Evolutionary conservation across 2,888 invertebrate genomes (phyloP), one percentile per base, ranked within the genome.

Genomic region (Plutella xylostella): DNA sequence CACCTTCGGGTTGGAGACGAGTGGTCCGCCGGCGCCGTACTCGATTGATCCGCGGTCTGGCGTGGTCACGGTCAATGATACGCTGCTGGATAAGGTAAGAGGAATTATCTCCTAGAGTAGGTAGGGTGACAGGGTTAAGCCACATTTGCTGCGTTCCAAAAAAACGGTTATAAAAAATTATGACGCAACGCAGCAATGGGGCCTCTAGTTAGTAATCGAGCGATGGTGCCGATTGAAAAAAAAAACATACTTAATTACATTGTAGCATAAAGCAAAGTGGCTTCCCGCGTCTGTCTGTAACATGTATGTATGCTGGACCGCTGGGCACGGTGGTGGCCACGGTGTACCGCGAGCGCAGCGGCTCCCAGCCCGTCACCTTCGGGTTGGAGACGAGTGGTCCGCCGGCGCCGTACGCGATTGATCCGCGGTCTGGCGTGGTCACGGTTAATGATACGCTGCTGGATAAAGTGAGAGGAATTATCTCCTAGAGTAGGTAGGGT

Each of bases 21-120:
- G 63, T 1, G 80, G 77, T 0, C 72, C 78, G 0, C 86, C 87
- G 4, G 79, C 91, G 18, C 94, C 94, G 1, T 95, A 95, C 65
- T 74, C 85, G 37, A 94, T 96, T 49, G 88, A 95, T 68, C 86
- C 88, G 30, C 74, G 77, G 3, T 91, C 90, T 0, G 95, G 95
- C 22, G 88, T 89, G 4, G 91, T 95, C 43, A 90, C 88, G 57
- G 86, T 94, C 41, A 94, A 93, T 60, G 90, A 93, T 61, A 90
- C 92, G 0, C 83, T 95, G 25, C 71, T 73, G 57, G 92, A 91
- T 63, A 87, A 90, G 85, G 94, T 94, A 22, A 12, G 15, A 38
- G 2, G n/a, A 28, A 28, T 28, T 28, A n/a, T 4, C n/a, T n/a
- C n/a, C n/a, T n/a, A n/a, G n/a, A n/a, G n/a, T n/a, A n/a, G n/a